Evolutionary conservation across 2,797 vertebrate species (phyloP).

Genomic region (Tapirus indicus): DNA sequence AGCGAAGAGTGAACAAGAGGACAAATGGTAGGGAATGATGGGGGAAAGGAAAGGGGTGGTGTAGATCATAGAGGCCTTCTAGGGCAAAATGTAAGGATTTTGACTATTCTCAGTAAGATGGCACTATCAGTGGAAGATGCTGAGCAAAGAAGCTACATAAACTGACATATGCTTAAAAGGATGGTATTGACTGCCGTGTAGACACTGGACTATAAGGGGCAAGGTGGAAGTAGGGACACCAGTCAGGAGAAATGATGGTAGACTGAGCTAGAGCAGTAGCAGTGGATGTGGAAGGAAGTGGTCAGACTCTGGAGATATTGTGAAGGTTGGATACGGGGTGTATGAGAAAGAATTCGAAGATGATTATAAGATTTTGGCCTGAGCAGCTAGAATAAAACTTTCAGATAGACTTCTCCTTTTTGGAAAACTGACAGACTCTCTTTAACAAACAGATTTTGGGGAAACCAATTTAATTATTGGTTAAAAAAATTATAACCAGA

Average conservation of each 20-base stretch:
- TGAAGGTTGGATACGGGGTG: not conserved
- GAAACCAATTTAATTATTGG: not conserved
- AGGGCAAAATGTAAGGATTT: not conserved
- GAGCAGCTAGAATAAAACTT: not conserved
- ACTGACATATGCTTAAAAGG: not conserved
- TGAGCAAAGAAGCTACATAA: not conserved
- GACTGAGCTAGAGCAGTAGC: not conserved
- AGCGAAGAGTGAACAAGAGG: not conserved
- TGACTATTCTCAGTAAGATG: not conserved
- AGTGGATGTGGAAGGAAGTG: fast-evolving
- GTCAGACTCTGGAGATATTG: not conserved
- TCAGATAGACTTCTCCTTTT: not conserved
- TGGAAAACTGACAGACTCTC: not conserved
- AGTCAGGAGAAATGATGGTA: not conserved
- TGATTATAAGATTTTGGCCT: too few species aligned
- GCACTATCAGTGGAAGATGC: not conserved
- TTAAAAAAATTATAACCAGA: not conserved
- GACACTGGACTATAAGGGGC: not conserved
- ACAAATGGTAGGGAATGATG: not conserved
- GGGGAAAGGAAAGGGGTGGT: not conserved
- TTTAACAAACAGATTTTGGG: not conserved
- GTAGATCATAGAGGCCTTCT: too few species aligned
- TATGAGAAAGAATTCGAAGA: not conserved
- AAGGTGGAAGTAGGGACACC: not conserved
- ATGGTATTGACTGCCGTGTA: not conserved